These are phyloP conservation scores for Menidia beryllina DNA, from an alignment of 2,113 vertebrate genomes.

Conservation along the genomic window DNA sequence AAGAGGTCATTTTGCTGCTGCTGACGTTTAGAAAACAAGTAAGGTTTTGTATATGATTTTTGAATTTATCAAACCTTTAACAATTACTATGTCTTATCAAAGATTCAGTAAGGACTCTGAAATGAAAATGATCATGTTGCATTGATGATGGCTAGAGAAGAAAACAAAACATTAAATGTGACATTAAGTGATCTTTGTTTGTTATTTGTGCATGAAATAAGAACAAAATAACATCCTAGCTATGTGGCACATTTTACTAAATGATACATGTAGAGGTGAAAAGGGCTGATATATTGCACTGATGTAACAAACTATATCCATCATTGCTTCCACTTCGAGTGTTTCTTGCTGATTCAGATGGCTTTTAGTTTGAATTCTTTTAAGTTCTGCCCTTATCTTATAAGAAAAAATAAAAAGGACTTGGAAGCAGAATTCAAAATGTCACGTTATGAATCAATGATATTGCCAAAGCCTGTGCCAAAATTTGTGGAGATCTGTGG, in stretches of 20 bases:
- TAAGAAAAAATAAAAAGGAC: too few species aligned
- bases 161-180: not conserved
- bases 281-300: not conserved
- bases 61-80: conserved; percentile 18
- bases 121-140: not conserved
- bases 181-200: not conserved
- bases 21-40: conserved; percentile 33
- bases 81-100: not conserved
- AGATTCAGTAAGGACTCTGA: not conserved
- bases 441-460: too few species aligned
- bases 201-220: not conserved
- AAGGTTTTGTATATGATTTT: conserved; percentile 41
- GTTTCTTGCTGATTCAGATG: conserved; percentile 22
- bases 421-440: too few species aligned
- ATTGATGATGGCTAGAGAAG: not conserved
- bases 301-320: conserved; percentile 5
- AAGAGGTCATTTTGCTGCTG: not conserved
- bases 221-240: not conserved
- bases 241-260: not conserved
- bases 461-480: too few species aligned
- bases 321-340: conserved; percentile 19
- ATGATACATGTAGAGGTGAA: not conserved
- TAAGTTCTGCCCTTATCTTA: not conserved
- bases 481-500: too few species aligned
- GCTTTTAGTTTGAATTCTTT: conserved; percentile 3